Evolutionary conservation across 2,888 invertebrate genomes (phyloP).

Genomic region (Bhutanitis thaidina): DNA sequence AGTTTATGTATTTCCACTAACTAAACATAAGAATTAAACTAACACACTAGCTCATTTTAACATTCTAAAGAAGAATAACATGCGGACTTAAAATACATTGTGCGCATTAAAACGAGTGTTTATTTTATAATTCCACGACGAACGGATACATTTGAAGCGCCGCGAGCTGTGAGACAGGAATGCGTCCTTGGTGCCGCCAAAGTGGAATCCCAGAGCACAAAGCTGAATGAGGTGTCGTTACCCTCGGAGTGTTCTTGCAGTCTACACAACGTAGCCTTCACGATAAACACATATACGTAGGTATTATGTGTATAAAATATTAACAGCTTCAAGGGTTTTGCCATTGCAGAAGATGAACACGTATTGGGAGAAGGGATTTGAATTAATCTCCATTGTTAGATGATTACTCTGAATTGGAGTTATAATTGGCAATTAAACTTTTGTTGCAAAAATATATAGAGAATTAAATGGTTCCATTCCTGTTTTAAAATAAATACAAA

Average conservation of each 20-base stretch:
- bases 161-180: slow-evolving; percentile 6
- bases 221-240: slow-evolving; percentile 16
- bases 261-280: not conserved
- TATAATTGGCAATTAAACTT: too few relatives aligned
- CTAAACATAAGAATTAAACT: too few relatives aligned
- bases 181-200: slow-evolving; percentile 10
- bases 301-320: not conserved
- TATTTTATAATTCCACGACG: slow-evolving; percentile 2
- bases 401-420: too few relatives aligned
- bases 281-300: not conserved
- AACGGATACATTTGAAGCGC: slow-evolving; percentile 1
- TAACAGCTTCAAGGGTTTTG: not conserved
- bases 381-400: too few relatives aligned
- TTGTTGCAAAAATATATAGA: too few relatives aligned
- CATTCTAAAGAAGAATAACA: too few relatives aligned
- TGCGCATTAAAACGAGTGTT: not conserved
- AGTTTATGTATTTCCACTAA: too few relatives aligned
- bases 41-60: too few relatives aligned
- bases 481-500: too few relatives aligned
- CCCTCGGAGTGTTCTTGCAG: slow-evolving; percentile 1
- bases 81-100: not conserved
- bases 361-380: too few relatives aligned
- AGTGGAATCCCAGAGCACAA: slow-evolving; percentile 4
- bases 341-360: too few relatives aligned
- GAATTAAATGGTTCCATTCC: too few relatives aligned